Conservation (phyloP, 2,888 invertebrate genomes). For the Hymenopus coronatus region DNA sequence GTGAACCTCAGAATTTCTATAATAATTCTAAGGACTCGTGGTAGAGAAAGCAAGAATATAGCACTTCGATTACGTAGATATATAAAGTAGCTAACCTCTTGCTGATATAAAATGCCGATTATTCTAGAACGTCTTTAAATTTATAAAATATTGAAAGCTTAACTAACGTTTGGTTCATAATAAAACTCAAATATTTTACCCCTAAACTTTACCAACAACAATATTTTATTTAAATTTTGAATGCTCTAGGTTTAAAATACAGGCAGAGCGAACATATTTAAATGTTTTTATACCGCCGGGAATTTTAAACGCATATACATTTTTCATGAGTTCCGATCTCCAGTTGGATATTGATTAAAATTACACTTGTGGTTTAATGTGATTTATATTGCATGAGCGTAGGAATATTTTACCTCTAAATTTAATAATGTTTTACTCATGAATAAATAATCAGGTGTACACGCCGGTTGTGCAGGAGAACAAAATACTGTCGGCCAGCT, state of each 20-base stretch:
- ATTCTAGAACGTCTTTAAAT: no score
- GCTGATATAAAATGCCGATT: no score
- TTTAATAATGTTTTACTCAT: not conserved
- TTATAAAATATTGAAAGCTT: no score
- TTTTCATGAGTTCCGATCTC: not conserved
- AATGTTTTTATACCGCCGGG: not conserved
- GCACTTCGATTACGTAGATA: no score
- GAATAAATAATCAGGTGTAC: not conserved
- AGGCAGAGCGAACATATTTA: not conserved
- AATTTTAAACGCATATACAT: not conserved
- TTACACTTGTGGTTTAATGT: not conserved
- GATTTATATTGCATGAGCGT: not conserved
- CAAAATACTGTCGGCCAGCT: not conserved
- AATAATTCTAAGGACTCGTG: no score
- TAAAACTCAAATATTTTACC: no score
- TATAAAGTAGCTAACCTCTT: no score
- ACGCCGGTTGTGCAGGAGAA: not conserved
- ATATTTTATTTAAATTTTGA: no score
- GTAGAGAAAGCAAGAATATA: no score
- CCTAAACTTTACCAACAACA: no score
- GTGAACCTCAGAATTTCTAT: no score
- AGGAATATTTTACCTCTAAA: not conserved
- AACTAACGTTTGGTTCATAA: no score
- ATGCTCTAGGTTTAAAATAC: not conserved
- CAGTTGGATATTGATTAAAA: not conserved